Evolutionary conservation across 2,888 invertebrate species (phyloP).

Genomic region (Amiota communis): DNA sequence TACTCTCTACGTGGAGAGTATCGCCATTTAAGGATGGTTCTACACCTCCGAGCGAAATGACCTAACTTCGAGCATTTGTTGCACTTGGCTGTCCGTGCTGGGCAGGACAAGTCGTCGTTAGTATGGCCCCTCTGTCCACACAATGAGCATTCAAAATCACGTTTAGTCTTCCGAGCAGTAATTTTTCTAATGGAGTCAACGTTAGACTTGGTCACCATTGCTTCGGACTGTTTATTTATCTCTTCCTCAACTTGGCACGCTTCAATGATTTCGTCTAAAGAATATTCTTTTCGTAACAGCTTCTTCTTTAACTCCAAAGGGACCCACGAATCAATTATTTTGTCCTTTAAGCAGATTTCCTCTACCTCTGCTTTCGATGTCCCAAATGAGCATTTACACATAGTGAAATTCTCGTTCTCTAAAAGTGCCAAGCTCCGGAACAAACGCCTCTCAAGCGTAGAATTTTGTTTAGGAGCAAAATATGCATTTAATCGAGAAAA

Average conservation of each 20-base stretch:
- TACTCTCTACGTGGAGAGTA: no score
- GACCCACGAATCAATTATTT: conserved; percentile 30
- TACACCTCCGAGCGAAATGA: background rate
- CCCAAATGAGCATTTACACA: no score
- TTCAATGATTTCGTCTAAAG: conserved; percentile 34
- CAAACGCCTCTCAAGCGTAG: conserved; percentile 36
- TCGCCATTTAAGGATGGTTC: background rate
- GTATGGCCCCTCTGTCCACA: no score
- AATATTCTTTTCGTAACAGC: conserved; percentile 32
- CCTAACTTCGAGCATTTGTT: background rate
- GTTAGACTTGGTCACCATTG: no score
- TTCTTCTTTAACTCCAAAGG: conserved; percentile 30
- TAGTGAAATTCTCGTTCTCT: no score
- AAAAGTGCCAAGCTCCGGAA: no score
- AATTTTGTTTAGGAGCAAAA: conserved; percentile 37
- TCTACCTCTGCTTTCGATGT: no score
- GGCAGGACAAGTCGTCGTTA: background rate
- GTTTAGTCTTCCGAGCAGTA: no score
- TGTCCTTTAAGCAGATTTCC: no score
- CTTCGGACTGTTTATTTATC: no score
- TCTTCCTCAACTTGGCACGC: conserved; percentile 37
- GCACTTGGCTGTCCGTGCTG: background rate
- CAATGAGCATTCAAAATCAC: no score
- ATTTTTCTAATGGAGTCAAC: no score
- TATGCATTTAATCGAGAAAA: conserved; percentile 19